Percentiles rank a stretch among this genome's conserved stretches.
Conservation (phyloP, 1,140 invertebrate species). For the Eubasilissa regina region DNA sequence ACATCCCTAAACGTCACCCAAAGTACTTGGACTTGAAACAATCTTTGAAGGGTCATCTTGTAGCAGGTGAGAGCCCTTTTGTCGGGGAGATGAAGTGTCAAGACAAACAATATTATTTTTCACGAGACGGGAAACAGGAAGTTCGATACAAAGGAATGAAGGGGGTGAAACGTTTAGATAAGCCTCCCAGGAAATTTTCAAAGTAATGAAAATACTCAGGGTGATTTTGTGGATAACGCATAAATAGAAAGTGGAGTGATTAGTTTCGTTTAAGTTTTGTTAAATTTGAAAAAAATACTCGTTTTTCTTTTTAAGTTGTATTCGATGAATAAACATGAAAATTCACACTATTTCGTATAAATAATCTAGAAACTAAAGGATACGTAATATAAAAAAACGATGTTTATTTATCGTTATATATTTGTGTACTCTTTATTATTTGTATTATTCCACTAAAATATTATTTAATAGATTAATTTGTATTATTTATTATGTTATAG, state of each 20-base stretch:
- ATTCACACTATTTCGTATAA: background rate
- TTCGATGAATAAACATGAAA: background rate
- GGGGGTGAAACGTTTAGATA: conserved; percentile 53
- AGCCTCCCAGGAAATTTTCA: conserved; percentile 40
- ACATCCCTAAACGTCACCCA: conserved; percentile 55
- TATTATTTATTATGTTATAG: background rate
- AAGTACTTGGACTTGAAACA: conserved; percentile 56
- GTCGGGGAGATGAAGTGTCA: conserved; percentile 57
- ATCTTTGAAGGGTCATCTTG: conserved; percentile 54
- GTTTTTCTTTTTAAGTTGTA: too few species aligned
- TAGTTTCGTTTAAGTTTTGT: background rate
- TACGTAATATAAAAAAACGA: background rate
- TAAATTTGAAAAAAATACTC: background rate
- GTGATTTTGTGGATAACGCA: conserved; percentile 50
- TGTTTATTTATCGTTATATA: background rate
- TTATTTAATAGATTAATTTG: too few species aligned
- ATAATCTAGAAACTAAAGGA: background rate
- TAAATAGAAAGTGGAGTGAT: conserved; percentile 12
- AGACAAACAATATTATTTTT: conserved; percentile 61
- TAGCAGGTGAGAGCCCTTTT: conserved; percentile 55
- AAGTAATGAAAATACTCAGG: conserved; percentile 54
- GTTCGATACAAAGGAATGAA: conserved; percentile 54
- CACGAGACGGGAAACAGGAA: conserved; percentile 55
- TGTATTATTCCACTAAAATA: too few species aligned
- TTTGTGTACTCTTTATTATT: background rate